Base-by-base conservation (phyloP, 30 jellyfish, hydroid and myxozoan species). In the Pelagia noctiluca region DNA sequence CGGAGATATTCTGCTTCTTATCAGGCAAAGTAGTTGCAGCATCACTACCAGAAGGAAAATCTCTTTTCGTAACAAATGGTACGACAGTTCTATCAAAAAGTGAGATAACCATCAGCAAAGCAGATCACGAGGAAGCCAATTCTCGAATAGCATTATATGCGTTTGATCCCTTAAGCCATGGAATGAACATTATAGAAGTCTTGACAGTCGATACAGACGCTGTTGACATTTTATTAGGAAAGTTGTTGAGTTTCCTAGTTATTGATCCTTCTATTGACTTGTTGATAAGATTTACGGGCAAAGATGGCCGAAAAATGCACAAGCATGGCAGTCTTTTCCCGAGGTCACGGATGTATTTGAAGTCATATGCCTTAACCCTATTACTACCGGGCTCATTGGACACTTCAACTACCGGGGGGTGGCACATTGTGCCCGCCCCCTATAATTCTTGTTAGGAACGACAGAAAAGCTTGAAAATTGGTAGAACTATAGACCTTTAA, bases 91-190 rank as follows among this genome's bases (percentile, higher is more conserved):
- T 38, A 72, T 72, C 84, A 72, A 48, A 50, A 46, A 23, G 71
- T 3, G 84, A 72, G 47, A 72, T 50, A 42, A 72, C 71, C 75
- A 50, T 72, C 74, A 19, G 46, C 52, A 48, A 46, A 72, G 46
- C 84, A 72, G 69, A 50, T 42, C 83, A 78, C 29, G 84, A 78
- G 75, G 89, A 78, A 78, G 71, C 89, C 11, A 71, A 60, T 63
- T 33, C 84, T 60, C 68, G 89, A 57, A 78, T 78, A 48, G 67
- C 48, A 29, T 48, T 78, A 36, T 47, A 78, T 48, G 75, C 46
- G 10, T 53, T 35, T 36, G 82, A 78, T 50, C 71, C 89, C 82
- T 30, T 63, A 34, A 33, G 33, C 13, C 82, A 50, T 33, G 68
- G 82, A 35, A 30, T 36, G 34, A 24, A 60, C 89, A 78, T 28